Evolutionary conservation across 2,797 vertebrate species (phyloP).

Genomic region (Enteromius fasciolatus): DNA sequence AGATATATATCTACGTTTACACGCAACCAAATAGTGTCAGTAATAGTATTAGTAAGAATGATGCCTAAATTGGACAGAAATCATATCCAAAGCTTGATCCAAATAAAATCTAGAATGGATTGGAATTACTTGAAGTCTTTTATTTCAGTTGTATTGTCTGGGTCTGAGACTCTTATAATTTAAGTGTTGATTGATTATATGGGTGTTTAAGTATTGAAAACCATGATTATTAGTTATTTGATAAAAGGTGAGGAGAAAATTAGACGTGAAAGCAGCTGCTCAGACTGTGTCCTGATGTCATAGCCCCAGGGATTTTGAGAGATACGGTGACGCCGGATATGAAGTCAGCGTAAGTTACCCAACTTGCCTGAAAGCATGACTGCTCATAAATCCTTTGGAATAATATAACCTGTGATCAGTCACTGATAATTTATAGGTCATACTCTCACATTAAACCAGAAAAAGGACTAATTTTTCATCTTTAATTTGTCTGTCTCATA

Average conservation of each 20-base stretch:
- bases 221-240: neutral
- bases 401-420: neutral
- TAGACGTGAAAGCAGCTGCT: neutral
- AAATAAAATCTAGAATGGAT: neutral
- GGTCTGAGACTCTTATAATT: neutral
- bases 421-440: neutral
- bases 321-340: neutral
- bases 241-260: neutral
- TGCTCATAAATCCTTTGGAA: neutral
- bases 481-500: neutral
- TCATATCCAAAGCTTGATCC: neutral
- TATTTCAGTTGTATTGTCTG: neutral
- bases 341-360: neutral
- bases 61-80: neutral
- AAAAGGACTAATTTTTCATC: neutral
- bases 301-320: neutral
- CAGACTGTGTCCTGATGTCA: neutral
- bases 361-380: neutral
- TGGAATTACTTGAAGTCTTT: neutral
- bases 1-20: neutral
- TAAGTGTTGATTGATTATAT: neutral
- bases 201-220: neutral
- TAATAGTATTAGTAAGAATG: neutral
- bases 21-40: neutral
- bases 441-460: neutral